Percentiles rank a stretch among this genome's conserved stretches.
Conservation (phyloP, 1,140 invertebrate species). For the Drosophila chauvacae region DNA sequence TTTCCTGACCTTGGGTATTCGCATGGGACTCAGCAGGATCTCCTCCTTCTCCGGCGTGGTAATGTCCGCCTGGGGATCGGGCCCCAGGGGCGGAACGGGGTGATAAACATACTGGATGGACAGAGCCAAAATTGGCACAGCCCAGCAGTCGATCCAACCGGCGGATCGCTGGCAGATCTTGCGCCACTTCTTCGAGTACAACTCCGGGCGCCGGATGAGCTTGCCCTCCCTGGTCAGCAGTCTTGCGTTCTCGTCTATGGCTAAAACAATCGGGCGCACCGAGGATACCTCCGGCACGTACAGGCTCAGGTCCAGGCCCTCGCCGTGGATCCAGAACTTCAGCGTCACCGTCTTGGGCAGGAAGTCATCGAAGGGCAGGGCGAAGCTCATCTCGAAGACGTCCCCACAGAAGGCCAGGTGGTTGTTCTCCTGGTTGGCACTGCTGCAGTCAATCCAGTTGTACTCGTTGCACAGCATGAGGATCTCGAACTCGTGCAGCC, state of each 20-base stretch:
- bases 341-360: constrained; percentile 94
- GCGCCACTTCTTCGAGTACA: constrained; percentile 92
- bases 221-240: constrained; percentile 91
- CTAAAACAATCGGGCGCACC: constrained; percentile 91
- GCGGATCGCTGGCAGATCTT: constrained; percentile 90
- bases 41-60: constrained; percentile 97
- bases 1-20: constrained; percentile 92
- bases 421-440: constrained; percentile 96
- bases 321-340: constrained; percentile 97
- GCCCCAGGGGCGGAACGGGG: constrained; percentile 93
- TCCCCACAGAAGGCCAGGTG: constrained; percentile 97
- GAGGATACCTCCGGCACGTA: constrained; percentile 97
- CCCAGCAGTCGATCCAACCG: constrained; percentile 98
- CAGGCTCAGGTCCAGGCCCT: constrained; percentile 94
- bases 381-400: constrained; percentile 95
- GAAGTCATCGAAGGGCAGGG: constrained; percentile 96
- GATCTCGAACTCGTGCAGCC: constrained; percentile 98
- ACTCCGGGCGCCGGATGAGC: constrained; percentile 86
- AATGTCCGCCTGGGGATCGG: constrained; percentile 94
- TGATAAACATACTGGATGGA: constrained; percentile 96
- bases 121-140: constrained; percentile 95
- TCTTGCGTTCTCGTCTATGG: constrained; percentile 95
- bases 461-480: constrained; percentile 97
- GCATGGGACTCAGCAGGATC: constrained; percentile 94
- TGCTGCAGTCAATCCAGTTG: constrained; percentile 99